These are phyloP conservation scores for Mormoops blainvillei DNA, from an alignment of 2,113 vertebrate species.

Conservation along the genomic window DNA sequence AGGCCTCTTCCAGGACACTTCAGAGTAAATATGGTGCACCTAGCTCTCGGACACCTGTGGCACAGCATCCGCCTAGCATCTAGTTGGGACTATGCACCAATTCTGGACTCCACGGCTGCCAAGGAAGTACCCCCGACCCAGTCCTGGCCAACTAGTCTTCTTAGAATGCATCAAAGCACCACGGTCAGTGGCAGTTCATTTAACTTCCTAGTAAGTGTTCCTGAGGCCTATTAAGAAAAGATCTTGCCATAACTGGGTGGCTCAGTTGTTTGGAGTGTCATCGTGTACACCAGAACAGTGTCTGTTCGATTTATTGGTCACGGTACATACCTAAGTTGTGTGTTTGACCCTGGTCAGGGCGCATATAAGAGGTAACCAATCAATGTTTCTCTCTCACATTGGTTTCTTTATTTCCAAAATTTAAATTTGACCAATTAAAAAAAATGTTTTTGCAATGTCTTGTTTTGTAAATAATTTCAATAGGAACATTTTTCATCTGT, in stretches of 20 bases:
- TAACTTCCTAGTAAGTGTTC: neutral
- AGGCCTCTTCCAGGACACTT: neutral
- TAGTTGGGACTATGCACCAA: neutral
- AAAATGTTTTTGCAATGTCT: neutral
- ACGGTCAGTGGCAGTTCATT: neutral
- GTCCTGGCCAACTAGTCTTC: neutral
- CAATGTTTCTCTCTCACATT: too few relatives aligned
- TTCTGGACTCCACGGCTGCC: neutral
- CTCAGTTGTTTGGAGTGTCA: too few relatives aligned
- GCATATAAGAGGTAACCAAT: too few relatives aligned
- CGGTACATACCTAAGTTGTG: too few relatives aligned
- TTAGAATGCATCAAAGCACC: neutral
- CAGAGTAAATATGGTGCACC: neutral
- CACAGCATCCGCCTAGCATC: neutral
- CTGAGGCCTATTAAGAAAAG: neutral
- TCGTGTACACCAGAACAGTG: too few relatives aligned
- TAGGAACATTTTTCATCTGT: neutral
- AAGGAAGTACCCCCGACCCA: neutral
- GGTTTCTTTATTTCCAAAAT: neutral
- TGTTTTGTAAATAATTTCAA: conserved; percentile 10
- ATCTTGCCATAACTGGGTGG: neutral
- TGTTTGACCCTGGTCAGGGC: too few relatives aligned
- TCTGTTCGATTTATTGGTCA: too few relatives aligned
- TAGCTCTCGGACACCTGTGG: neutral
- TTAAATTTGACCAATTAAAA: neutral